Conservation (phyloP, 2,113 vertebrate species). For the Cromileptes altivelis region DNA sequence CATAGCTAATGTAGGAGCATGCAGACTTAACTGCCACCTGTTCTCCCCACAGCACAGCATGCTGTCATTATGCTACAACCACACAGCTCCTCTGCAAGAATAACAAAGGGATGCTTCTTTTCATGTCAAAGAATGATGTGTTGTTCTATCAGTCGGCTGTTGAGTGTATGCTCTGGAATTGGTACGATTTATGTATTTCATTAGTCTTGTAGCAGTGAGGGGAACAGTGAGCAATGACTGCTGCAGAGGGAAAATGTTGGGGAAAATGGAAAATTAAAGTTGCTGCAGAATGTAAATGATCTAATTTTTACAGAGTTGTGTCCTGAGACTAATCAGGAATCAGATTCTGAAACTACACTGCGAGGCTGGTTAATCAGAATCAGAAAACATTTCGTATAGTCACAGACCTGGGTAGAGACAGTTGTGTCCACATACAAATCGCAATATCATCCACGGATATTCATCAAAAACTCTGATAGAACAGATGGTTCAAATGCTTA, state of each 20-base stretch:
- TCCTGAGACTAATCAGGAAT: neutral
- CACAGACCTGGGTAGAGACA: neutral
- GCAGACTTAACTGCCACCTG: conserved; percentile 5
- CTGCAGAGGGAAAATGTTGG: neutral
- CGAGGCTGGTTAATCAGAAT: neutral
- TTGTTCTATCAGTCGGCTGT: neutral
- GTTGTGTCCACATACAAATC: neutral
- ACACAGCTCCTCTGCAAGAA: conserved; percentile 9
- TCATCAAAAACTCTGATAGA: neutral
- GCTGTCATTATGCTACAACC: conserved; percentile 8
- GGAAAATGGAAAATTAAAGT: neutral
- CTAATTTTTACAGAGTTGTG: neutral
- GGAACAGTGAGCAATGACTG: neutral
- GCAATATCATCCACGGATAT: neutral
- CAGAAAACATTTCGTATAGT: neutral
- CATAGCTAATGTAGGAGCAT: neutral
- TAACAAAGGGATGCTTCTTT: conserved; percentile 1
- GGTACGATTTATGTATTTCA: conserved; percentile 1
- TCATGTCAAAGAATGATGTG: conserved; percentile 17
- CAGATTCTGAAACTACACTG: neutral
- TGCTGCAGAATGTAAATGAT: neutral
- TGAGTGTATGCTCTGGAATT: neutral
- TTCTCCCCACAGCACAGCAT: conserved; percentile 5
- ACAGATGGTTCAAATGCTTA: neutral
- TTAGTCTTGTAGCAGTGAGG: neutral